Percentiles rank a stretch among this genome's conserved stretches.
Evolutionary conservation across 2,113 vertebrate species (phyloP).

Genomic region (Lontra canadensis): DNA sequence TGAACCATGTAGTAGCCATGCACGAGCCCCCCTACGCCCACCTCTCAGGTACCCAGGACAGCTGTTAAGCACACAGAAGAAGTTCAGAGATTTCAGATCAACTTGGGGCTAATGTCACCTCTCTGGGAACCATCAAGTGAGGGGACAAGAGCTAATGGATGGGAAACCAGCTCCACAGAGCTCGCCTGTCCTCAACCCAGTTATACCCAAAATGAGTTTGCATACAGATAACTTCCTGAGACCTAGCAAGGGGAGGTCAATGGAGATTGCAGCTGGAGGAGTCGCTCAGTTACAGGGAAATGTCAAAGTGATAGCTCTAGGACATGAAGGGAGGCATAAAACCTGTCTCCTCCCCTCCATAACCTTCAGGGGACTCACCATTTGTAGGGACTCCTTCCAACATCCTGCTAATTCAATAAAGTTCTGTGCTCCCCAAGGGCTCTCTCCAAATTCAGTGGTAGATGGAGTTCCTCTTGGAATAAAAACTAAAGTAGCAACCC

Average conservation of each 20-base stretch:
- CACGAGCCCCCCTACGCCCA: not conserved
- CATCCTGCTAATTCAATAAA: not conserved
- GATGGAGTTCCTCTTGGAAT: not conserved
- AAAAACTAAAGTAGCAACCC: not conserved
- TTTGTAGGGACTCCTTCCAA: not conserved
- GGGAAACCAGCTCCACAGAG: not conserved
- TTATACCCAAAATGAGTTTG: not conserved
- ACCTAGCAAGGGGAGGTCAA: not conserved
- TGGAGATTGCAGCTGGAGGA: not conserved
- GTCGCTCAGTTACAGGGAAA: not conserved
- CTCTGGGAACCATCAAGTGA: not conserved
- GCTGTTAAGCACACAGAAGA: not conserved
- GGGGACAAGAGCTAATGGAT: not conserved
- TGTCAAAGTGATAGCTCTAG: not conserved
- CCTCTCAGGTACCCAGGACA: not conserved
- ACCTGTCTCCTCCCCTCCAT: too few species aligned
- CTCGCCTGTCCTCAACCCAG: not conserved
- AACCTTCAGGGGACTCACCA: not conserved
- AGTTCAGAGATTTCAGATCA: not conserved
- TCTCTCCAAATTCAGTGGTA: not conserved
- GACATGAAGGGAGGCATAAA: not conserved
- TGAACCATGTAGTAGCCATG: fast-evolving
- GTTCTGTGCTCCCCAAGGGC: not conserved
- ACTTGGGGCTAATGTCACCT: not conserved
- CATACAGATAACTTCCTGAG: not conserved